Conservation (phyloP, 2,113 vertebrate genomes). For the Theristicus caerulescens region DNA sequence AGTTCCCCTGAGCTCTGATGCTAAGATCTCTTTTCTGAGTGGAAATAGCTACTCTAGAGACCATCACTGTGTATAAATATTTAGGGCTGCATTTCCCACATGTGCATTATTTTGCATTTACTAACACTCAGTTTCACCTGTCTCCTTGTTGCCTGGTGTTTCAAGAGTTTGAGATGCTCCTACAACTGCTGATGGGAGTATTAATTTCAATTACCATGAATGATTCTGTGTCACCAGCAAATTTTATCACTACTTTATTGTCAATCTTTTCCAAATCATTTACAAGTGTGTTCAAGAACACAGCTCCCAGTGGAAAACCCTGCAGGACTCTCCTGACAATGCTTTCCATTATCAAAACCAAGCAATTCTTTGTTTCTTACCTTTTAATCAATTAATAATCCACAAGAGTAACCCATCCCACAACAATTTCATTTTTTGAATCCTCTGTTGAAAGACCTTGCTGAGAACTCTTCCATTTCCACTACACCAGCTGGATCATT, state of each 20-base stretch:
- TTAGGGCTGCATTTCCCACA: not conserved
- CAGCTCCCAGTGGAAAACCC: not conserved
- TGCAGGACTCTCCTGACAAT: not conserved
- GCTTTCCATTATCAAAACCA: not conserved
- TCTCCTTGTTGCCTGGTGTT: not conserved
- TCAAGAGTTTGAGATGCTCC: not conserved
- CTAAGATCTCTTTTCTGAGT: conserved; percentile 17
- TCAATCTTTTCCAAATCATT: not conserved
- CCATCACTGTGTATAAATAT: not conserved
- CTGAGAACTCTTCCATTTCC: not conserved
- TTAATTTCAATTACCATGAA: conserved; percentile 12
- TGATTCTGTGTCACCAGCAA: conserved; percentile 17
- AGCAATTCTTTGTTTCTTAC: not conserved
- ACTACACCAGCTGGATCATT: not conserved
- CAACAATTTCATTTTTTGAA: not conserved
- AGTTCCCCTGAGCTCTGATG: not conserved
- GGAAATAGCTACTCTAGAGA: conserved; percentile 2
- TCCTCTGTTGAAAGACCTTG: not conserved
- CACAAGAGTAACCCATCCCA: not conserved
- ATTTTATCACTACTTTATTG: not conserved
- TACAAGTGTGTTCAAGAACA: not conserved
- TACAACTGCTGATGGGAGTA: not conserved
- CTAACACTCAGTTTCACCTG: not conserved
- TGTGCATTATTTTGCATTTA: conserved; percentile 3
- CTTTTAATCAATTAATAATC: conserved; percentile 9